Evolutionary conservation across 2,797 vertebrate genomes (phyloP).

Genomic region (Amblyopsis hoosieri): DNA sequence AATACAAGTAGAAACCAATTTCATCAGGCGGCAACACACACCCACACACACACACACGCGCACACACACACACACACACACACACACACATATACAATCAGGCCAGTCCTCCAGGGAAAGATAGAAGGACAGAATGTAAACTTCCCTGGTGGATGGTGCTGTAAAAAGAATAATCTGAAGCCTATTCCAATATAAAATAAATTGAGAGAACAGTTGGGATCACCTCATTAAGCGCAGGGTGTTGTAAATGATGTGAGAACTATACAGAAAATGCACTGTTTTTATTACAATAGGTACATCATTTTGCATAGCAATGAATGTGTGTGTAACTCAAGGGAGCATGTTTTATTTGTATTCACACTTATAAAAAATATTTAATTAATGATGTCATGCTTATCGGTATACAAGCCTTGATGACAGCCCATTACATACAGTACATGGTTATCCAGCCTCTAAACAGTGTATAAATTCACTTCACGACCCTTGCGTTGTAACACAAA

Average conservation of each 20-base stretch:
- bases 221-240: constrained; percentile 60
- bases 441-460: constrained; percentile 25
- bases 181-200: constrained; percentile 58
- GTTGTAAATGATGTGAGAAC: constrained; percentile 52
- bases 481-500: constrained; percentile 62
- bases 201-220: constrained; percentile 57
- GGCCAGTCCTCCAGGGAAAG: constrained; percentile 74
- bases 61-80: not conserved
- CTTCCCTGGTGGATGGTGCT: constrained; percentile 68
- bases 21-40: constrained; percentile 17
- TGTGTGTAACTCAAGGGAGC: too few species aligned
- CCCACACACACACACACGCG: not conserved
- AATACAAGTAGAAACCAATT: constrained; percentile 75
- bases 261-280: constrained; percentile 23
- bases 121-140: constrained; percentile 76
- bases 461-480: constrained; percentile 29
- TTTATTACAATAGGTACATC: constrained; percentile 8
- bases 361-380: too few species aligned
- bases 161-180: constrained; percentile 65
- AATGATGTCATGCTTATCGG: too few species aligned
- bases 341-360: too few species aligned
- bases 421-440: constrained; percentile 4
- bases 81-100: constrained; percentile 41
- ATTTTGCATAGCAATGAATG: not conserved
- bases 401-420: constrained; percentile 1